Evolutionary conservation across 2,888 invertebrate genomes (phyloP).

Genomic region (Lucinisca nassula): DNA sequence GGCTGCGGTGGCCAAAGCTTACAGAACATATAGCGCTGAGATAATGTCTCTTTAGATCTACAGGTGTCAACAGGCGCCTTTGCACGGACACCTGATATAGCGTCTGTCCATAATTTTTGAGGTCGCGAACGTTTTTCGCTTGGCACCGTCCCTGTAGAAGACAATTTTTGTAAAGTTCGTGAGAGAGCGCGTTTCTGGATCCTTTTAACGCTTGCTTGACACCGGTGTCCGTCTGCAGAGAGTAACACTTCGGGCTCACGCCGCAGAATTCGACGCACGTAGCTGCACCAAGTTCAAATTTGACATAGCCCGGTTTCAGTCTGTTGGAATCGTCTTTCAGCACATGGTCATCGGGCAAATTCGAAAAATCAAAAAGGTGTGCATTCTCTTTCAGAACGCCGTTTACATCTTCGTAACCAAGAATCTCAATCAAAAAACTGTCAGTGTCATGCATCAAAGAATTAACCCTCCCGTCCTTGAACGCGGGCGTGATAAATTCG

Average conservation of each 20-base stretch:
- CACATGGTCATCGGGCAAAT: not conserved
- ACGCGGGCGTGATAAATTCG: not conserved
- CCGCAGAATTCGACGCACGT: not conserved
- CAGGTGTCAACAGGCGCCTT: not conserved
- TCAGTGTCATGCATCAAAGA: constrained; percentile 3
- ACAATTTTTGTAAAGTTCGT: constrained; percentile 11
- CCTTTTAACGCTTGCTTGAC: constrained; percentile 10
- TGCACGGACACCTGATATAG: too few species aligned
- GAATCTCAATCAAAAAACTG: not conserved
- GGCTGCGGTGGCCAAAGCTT: not conserved
- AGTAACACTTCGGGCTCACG: constrained; percentile 10
- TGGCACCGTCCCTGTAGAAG: not conserved
- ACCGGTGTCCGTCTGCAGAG: constrained; percentile 6
- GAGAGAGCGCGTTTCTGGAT: not conserved
- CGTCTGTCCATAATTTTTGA: not conserved
- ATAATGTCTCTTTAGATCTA: constrained; percentile 3
- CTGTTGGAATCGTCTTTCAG: not conserved
- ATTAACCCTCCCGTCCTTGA: not conserved
- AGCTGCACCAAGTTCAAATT: not conserved
- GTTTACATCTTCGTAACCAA: not conserved
- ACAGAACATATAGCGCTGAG: not conserved
- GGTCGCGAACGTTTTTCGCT: not conserved
- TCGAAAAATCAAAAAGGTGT: not conserved
- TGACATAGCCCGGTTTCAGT: not conserved
- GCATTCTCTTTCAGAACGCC: not conserved